Conservation (phyloP, 1,140 invertebrate genomes). For the Sinonovacula constricta region DNA sequence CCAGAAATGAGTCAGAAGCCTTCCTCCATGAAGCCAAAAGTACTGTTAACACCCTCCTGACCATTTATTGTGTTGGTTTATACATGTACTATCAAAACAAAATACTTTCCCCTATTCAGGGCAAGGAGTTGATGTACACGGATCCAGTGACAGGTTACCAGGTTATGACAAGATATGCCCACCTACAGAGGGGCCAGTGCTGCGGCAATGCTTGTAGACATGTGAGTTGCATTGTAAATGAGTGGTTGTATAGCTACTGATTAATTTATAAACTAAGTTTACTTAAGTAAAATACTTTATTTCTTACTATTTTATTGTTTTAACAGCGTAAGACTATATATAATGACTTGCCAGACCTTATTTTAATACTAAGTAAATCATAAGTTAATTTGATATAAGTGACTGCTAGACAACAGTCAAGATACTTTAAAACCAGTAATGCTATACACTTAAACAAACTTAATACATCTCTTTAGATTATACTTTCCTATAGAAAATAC, state of each 20-base stretch:
- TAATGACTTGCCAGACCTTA: not conserved
- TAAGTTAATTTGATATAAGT: constrained; percentile 25
- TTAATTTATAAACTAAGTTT: not conserved
- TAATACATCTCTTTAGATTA: no score
- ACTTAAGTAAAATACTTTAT: not conserved
- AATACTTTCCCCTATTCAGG: no score
- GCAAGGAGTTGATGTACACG: constrained; percentile 50
- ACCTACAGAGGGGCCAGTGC: constrained; percentile 63
- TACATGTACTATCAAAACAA: no score
- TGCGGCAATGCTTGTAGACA: constrained; percentile 71
- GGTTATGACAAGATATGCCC: constrained; percentile 62
- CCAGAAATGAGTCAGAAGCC: no score
- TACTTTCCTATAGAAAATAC: no score
- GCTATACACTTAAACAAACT: no score
- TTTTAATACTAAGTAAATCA: not conserved
- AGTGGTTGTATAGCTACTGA: not conserved
- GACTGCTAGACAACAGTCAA: no score
- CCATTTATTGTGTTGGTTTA: no score
- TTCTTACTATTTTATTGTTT: not conserved
- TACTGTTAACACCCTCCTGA: no score
- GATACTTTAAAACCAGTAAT: no score
- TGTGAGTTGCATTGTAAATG: constrained; percentile 53
- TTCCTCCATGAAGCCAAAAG: no score
- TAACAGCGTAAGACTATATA: not conserved
- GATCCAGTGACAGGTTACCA: constrained; percentile 63